Evolutionary conservation across 2,797 vertebrate genomes (phyloP), one percentile per base, ranked within the genome.

Genomic region (Apogon hyalosoma): DNA sequence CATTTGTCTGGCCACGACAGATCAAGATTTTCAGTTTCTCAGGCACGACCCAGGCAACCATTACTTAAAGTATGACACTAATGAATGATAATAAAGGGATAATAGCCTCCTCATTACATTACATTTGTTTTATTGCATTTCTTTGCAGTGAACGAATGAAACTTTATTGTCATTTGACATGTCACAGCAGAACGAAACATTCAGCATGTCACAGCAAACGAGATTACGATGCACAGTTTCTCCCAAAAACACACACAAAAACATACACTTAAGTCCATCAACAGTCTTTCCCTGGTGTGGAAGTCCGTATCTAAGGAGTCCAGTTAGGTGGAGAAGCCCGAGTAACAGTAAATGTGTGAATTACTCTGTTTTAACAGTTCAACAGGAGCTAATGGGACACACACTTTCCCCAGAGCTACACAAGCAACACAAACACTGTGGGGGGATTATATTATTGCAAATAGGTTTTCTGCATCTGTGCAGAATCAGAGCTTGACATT

Each of bases 371-470:
- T 64, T 21, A 77, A 73, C 60, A 55, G n/a, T 54, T 69, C 7
- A 69, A 28, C 49, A 80, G 16, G 31, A 61, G 43, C 6, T 70
- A 62, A 84, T 80, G 28, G 19, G 76, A 77, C 65, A 63, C 64
- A n/a, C 52, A 63, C 19, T 40, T 40, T 15, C 21, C n/a, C 36
- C 49, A 38, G 15, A 67, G 19, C 19, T 21, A 21, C 65, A 56
- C 61, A 50, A 53, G 40, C 62, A 56, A 42, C 46, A 50, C 40
- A 15, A 16, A 47, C 0, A 14, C 6, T 15, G n/a, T 19, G 18
- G 16, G 41, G 13, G n/a, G 14, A 50, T 15, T 16, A n/a, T 55
- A 11, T 51, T 66, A 39, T 78, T 70, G 52, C 38, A 68, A 31
- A 40, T 68, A 75, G 52, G 33, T 74, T 61, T 4, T 58, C 51